Evolutionary conservation across 2,113 vertebrate genomes (phyloP), one percentile per base, ranked within the genome.

Genomic region (Porphyrio hochstetteri): DNA sequence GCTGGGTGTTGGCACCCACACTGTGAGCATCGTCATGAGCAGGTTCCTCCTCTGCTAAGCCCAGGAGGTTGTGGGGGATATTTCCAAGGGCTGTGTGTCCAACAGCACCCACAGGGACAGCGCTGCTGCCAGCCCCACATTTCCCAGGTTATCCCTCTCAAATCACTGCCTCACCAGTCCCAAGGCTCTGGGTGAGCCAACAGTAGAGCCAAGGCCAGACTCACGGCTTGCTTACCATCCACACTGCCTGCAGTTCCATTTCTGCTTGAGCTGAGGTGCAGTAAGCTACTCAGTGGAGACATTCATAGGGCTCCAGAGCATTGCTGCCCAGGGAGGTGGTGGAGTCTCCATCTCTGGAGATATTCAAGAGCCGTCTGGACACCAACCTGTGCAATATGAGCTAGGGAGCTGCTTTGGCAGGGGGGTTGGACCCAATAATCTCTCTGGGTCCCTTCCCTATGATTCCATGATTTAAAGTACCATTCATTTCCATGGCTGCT

Each of bases 1-100:
- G 29, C 36, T 25, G 80, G 61, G 15, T n/a, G 48, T 40, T 15
- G 33, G 48, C 56, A 23, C 16, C 63, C 5, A 1, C 10, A 1
- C 13, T 2, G 2, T 2, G 10, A 21, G 5, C 10, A 12, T 10
- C 1, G 0, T 14, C 33, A 9, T 0, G 5, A 55, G 44, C 53
- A 10, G 28, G 21, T 14, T 9, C 29, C 80, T 29, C 38, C 38
- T 13, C 63, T 5, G 35, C 48, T 35, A 31, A 5, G 7, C 48
- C 5, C 7, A 16, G 40, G 48, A 16, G 10, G 56, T 20, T 1
- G 11, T 1, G 3, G 52, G 38, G 16, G 67, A 16, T 25, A 40
- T 65, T 50, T 50, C 82, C 79, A 0, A 17, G 70, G 88, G 82
- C 50, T 2, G 17, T 24, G 1, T 17, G 28, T 21, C 48, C 53